Evolutionary conservation across 2,888 invertebrate genomes (phyloP).

Genomic region (Zaprionus bogoriensis): DNA sequence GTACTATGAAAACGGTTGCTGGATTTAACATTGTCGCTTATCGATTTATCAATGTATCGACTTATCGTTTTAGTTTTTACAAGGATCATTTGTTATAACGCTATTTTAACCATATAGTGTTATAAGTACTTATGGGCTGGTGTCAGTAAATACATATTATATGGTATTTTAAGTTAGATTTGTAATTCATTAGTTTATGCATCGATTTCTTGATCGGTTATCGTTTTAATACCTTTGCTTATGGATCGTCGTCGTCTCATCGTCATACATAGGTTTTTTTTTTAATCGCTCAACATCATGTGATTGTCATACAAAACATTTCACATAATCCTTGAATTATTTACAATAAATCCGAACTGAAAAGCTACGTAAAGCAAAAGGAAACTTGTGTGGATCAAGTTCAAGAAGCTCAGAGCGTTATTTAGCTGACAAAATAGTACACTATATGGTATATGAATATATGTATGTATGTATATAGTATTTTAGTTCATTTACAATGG

Average conservation of each 20-base stretch:
- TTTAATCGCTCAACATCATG: conserved; percentile 79
- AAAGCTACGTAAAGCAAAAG: conserved; percentile 60
- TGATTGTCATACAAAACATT: conserved; percentile 84
- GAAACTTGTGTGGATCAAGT: conserved; percentile 59
- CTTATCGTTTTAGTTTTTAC: conserved; percentile 31
- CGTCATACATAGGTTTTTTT: conserved; percentile 19
- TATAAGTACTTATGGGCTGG: conserved; percentile 12
- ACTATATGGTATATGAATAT: conserved; percentile 30
- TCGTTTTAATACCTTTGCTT: conserved; percentile 37
- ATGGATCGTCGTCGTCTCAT: conserved; percentile 24
- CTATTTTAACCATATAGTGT: conserved; percentile 48
- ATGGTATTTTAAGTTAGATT: conserved; percentile 37
- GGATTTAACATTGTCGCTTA: conserved; percentile 15
- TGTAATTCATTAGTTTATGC: conserved; percentile 39
- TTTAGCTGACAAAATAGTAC: conserved; percentile 66
- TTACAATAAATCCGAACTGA: conserved; percentile 71
- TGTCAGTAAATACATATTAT: conserved; percentile 16
- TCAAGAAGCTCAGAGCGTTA: conserved; percentile 73
- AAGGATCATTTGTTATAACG: conserved; percentile 37
- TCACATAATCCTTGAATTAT: conserved; percentile 83
- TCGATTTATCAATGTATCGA: neutral
- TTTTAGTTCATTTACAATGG: conserved; percentile 46
- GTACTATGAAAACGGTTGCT: conserved; percentile 60
- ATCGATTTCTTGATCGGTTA: conserved; percentile 32
- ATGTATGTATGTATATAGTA: conserved; percentile 22